Conservation (phyloP, 2,797 vertebrate species). For the Sebastes nivosus region DNA sequence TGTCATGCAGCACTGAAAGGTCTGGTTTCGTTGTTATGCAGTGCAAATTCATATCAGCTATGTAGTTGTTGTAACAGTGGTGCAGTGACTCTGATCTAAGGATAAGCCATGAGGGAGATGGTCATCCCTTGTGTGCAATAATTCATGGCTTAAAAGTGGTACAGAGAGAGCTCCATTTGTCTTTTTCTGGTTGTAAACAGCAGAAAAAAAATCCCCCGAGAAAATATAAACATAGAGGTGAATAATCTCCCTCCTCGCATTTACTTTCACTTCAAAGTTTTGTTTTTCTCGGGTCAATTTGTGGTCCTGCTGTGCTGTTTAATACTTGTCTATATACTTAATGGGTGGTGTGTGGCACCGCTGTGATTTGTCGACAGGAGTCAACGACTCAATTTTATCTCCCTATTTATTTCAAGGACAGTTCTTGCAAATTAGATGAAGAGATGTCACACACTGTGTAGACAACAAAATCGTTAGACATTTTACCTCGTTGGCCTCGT, state of each 20-base stretch:
- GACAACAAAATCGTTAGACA: neutral
- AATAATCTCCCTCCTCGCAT: neutral
- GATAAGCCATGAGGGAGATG: constrained; percentile 42
- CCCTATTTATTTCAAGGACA: constrained; percentile 23
- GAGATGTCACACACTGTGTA: neutral
- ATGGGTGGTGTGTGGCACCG: neutral
- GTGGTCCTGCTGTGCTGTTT: constrained; percentile 2
- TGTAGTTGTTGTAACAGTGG: constrained; percentile 48
- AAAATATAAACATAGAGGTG: constrained; percentile 10
- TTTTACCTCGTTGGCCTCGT: neutral
- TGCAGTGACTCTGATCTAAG: constrained; percentile 49
- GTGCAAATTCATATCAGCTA: constrained; percentile 46
- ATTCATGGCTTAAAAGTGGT: constrained; percentile 18
- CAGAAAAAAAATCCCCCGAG: neutral
- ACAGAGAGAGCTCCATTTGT: constrained; percentile 1
- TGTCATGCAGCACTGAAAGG: constrained; percentile 48
- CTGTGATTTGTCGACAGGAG: neutral
- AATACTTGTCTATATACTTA: neutral
- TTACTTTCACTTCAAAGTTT: constrained; percentile 15
- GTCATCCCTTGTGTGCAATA: constrained; percentile 27
- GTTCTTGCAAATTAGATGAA: constrained; percentile 22
- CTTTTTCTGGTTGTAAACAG: constrained; percentile 14
- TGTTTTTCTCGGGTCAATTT: constrained; percentile 17
- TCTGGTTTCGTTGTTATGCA: constrained; percentile 40
- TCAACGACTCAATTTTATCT: constrained; percentile 14